phyloP scores from a whole-genome alignment of 1,140 invertebrate species.

The Aphidius gifuensis region DNA sequence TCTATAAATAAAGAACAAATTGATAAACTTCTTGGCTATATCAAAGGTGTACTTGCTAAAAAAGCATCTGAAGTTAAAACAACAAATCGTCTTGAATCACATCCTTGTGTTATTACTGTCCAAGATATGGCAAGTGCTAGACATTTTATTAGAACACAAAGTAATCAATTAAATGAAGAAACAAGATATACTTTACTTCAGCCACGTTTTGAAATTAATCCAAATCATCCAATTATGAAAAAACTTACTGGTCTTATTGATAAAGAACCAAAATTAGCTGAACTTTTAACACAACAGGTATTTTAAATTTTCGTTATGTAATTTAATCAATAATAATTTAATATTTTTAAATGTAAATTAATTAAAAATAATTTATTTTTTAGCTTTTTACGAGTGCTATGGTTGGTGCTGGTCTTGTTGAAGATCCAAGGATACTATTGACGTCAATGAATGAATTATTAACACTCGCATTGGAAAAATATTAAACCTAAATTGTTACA shows the following conservation, averaged over 20 bases:
- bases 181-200: conserved; percentile 83
- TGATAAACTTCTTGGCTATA: conserved; percentile 73
- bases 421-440: conserved; percentile 84
- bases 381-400: conserved; percentile 91
- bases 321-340: too few species aligned
- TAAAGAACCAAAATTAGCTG: conserved; percentile 75
- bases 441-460: conserved; percentile 85
- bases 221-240: conserved; percentile 88
- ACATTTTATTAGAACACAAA: conserved; percentile 89
- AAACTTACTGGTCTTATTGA: conserved; percentile 76
- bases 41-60: conserved; percentile 70
- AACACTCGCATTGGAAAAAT: conserved; percentile 77
- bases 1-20: conserved; percentile 70
- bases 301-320: conserved; percentile 11
- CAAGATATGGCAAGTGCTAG: conserved; percentile 94
- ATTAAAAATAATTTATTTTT: conserved; percentile 39
- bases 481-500: conserved; percentile 49
- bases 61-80: conserved; percentile 80
- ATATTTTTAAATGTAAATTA: background rate
- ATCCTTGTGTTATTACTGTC: conserved; percentile 92
- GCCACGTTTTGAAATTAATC: conserved; percentile 91
- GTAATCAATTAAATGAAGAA: conserved; percentile 80
- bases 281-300: conserved; percentile 83
- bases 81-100: conserved; percentile 78
- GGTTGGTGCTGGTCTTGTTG: conserved; percentile 90